Evolutionary conservation across 2,797 vertebrate species (phyloP).

Genomic region (Denticeps clupeoides): DNA sequence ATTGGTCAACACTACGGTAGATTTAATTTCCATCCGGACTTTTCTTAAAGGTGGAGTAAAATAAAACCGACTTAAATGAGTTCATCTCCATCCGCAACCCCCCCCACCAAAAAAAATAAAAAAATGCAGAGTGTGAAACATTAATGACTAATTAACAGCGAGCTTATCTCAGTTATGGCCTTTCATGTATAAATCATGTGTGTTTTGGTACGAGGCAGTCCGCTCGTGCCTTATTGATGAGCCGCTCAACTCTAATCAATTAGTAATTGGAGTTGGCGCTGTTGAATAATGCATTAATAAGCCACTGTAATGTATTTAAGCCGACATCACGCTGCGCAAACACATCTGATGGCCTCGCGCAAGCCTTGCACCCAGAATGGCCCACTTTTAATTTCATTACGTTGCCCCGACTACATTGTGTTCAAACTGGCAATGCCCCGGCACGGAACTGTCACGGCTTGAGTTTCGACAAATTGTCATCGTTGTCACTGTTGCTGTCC

Average conservation of each 20-base stretch:
- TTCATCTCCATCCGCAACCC: neutral
- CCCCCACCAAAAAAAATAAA: slow-evolving; percentile 16
- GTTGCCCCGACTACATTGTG: slow-evolving; percentile 52
- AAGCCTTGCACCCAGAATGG: slow-evolving; percentile 48
- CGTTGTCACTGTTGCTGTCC: slow-evolving; percentile 24
- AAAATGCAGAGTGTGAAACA: slow-evolving; percentile 59
- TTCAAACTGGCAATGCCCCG: slow-evolving; percentile 40
- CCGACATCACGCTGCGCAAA: slow-evolving; percentile 54
- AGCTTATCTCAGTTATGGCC: slow-evolving; percentile 66
- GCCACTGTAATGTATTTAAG: slow-evolving; percentile 66
- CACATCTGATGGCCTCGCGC: slow-evolving; percentile 63
- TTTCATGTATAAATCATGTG: slow-evolving; percentile 72
- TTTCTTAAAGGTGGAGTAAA: too few relatives aligned
- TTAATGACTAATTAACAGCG: slow-evolving; percentile 65
- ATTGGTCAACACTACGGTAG: too few relatives aligned
- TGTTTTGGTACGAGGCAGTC: slow-evolving; percentile 67
- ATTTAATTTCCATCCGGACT: too few relatives aligned
- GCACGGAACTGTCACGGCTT: slow-evolving; percentile 34
- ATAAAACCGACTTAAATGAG: slow-evolving; percentile 13
- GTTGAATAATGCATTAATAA: slow-evolving; percentile 72
- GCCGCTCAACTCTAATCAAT: slow-evolving; percentile 66
- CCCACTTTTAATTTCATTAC: slow-evolving; percentile 49
- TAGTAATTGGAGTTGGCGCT: slow-evolving; percentile 66
- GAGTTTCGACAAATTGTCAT: slow-evolving; percentile 45
- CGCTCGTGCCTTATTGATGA: slow-evolving; percentile 68